Evolutionary conservation across 1,140 invertebrate species (phyloP).

Genomic region (Homarus americanus): DNA sequence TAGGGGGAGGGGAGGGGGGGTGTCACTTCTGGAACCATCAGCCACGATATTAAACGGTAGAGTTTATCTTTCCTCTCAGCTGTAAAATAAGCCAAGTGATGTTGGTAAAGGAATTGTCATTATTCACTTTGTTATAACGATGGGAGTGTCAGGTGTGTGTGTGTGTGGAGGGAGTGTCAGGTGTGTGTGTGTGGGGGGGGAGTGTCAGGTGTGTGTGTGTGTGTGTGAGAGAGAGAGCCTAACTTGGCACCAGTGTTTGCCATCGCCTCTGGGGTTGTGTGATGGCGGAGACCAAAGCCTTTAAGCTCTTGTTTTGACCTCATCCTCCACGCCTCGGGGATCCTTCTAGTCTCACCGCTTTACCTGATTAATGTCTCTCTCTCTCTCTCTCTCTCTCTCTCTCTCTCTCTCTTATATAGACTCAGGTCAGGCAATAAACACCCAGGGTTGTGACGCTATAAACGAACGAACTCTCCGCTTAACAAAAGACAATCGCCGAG

Average conservation of each 20-base stretch:
- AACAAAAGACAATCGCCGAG: neutral
- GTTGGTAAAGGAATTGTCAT: too few species aligned
- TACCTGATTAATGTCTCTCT: neutral
- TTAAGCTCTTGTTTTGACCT: neutral
- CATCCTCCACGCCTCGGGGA: neutral
- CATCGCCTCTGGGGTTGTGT: neutral
- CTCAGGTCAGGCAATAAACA: neutral
- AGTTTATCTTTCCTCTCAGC: too few species aligned
- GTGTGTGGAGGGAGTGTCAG: too few species aligned
- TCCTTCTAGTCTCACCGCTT: neutral
- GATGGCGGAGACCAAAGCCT: neutral
- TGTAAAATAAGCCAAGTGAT: too few species aligned
- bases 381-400: too few species aligned
- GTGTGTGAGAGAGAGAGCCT: neutral
- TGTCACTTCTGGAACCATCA: too few species aligned
- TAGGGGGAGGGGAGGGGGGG: too few species aligned
- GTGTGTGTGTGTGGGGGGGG: too few species aligned
- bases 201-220: neutral
- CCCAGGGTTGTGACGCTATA: neutral
- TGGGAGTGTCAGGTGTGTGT: too few species aligned
- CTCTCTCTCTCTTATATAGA: neutral
- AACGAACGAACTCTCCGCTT: neutral
- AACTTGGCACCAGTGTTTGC: neutral
- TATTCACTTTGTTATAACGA: too few species aligned
- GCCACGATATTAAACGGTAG: too few species aligned